A percentile compares a stretch with the other conserved stretches of the same genome.
phyloP scores from a whole-genome alignment of 2,113 vertebrate species.

The Halichoeres trimaculatus region DNA sequence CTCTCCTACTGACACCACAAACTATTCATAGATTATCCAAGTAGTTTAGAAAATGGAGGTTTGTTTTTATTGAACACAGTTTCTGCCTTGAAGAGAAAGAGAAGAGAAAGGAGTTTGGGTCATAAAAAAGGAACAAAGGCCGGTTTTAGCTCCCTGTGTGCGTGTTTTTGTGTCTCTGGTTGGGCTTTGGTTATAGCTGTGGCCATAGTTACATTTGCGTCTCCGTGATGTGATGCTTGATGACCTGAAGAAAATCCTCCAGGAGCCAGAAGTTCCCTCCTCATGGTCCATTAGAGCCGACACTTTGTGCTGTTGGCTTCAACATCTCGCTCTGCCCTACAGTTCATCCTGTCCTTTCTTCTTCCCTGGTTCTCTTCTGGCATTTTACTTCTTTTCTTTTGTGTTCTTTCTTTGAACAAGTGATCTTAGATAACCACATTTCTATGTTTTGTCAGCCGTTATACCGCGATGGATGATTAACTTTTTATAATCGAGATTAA shows the following conservation, averaged over 20 bases:
- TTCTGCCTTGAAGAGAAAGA: background rate
- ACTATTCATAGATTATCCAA: too few relatives aligned
- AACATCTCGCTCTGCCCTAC: constrained; percentile 29
- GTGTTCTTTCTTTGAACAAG: background rate
- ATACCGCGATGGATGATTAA: too few relatives aligned
- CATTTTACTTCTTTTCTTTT: background rate
- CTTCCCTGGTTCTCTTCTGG: background rate
- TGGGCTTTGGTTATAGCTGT: constrained; percentile 16
- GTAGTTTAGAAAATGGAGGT: background rate
- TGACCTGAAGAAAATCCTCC: constrained; percentile 70
- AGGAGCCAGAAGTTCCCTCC: constrained; percentile 54
- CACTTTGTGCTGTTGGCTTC: constrained; percentile 44
- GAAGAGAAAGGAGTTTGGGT: constrained; percentile 9
- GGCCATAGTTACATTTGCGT: constrained; percentile 18
- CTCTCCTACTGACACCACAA: too few relatives aligned
- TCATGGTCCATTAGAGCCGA: constrained; percentile 61
- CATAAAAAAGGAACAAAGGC: background rate
- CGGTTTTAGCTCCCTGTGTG: background rate
- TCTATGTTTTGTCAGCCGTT: too few relatives aligned
- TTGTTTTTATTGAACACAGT: background rate
- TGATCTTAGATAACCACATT: background rate
- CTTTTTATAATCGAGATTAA: too few relatives aligned
- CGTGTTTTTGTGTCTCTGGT: background rate
- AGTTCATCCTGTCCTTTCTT: constrained; percentile 16
- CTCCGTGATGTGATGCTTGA: constrained; percentile 66